Conservation (phyloP, 2,797 vertebrate genomes). For the Amblyraja radiata region DNA sequence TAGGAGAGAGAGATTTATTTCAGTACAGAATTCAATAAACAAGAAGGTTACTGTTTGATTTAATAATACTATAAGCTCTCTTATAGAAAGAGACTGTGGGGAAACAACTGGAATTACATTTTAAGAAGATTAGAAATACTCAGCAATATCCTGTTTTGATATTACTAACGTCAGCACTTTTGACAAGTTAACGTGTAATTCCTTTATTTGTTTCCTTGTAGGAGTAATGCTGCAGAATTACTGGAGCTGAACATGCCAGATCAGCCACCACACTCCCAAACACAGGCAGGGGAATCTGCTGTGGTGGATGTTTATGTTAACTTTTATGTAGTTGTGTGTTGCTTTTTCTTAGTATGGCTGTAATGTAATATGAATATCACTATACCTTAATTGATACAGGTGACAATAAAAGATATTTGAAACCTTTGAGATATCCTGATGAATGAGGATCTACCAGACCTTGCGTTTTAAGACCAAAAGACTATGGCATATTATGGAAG, state of each 20-base stretch:
- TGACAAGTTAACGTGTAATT: not conserved
- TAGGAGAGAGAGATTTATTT: not conserved
- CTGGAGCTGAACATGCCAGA: not conserved
- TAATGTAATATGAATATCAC: too few species aligned
- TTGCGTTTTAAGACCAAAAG: too few species aligned
- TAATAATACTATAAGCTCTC: not conserved
- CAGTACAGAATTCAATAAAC: not conserved
- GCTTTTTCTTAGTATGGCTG: too few species aligned
- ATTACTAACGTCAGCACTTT: constrained; percentile 8
- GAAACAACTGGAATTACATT: constrained; percentile 14
- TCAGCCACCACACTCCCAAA: not conserved
- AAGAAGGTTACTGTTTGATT: not conserved
- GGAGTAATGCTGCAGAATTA: not conserved
- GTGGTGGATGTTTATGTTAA: too few species aligned
- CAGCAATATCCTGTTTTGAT: constrained; percentile 1
- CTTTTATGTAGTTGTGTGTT: too few species aligned
- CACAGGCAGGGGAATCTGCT: not conserved
- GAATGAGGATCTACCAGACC: too few species aligned
- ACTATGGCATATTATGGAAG: too few species aligned
- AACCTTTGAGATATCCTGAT: too few species aligned
- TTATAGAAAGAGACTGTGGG: not conserved
- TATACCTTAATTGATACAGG: too few species aligned
- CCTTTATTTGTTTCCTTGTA: not conserved
- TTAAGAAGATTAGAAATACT: constrained; percentile 23
- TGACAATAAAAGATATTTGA: too few species aligned